phyloP scores from a whole-genome alignment of 2,797 vertebrate genomes.

The Synaphobranchus kaupii region DNA sequence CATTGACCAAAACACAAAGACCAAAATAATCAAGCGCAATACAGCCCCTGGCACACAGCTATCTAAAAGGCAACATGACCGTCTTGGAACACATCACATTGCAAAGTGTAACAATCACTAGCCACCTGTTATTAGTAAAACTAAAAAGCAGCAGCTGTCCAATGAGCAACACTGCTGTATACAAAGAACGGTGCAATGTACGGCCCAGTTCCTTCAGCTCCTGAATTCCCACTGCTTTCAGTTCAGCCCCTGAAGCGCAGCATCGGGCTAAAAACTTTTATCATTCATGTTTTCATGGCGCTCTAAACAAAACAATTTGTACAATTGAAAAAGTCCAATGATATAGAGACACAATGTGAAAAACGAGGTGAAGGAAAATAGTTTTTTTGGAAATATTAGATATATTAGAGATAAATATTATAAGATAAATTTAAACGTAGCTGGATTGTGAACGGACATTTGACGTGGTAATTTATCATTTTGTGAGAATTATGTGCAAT shows the following conservation, averaged over 20 bases:
- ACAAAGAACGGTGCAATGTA: neutral
- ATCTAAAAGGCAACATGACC: neutral
- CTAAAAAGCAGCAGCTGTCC: neutral
- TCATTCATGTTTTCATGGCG: neutral
- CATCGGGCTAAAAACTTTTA: neutral
- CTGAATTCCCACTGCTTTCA: neutral
- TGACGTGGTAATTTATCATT: neutral
- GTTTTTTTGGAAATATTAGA: neutral
- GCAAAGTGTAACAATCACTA: neutral
- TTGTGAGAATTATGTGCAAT: neutral
- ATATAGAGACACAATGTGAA: neutral
- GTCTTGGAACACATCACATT: neutral
- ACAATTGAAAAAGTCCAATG: neutral
- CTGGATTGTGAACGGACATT: neutral
- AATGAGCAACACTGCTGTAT: neutral
- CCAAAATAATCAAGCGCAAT: neutral
- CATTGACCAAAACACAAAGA: slow-evolving; percentile 4
- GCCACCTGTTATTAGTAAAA: neutral
- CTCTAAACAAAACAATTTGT: neutral
- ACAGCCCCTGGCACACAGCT: neutral
- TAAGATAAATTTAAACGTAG: neutral
- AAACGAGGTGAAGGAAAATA: neutral
- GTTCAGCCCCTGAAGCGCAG: neutral
- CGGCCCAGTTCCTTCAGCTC: neutral
- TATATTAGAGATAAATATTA: no score